A percentile compares a stretch with the other conserved stretches of the same genome.
These are phyloP conservation scores for Pomatostomus ruficeps DNA, from an alignment of 2,113 vertebrate species.

Conservation along the genomic window DNA sequence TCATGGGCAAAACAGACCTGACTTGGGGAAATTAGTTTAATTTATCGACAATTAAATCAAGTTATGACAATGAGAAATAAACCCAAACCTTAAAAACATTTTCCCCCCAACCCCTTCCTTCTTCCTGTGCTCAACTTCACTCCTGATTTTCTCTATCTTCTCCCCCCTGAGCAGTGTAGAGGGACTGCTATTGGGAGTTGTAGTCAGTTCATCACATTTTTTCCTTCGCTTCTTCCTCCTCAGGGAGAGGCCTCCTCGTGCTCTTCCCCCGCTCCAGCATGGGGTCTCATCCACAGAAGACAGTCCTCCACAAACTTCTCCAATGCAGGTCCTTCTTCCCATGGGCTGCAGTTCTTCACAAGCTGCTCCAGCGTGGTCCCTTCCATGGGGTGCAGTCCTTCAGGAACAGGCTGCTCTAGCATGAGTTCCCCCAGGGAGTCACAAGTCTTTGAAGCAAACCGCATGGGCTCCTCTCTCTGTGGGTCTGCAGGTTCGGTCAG, in stretches of 20 bases:
- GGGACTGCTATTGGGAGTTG: background rate
- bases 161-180: background rate
- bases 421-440: background rate
- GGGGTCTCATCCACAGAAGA: background rate
- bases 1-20: background rate
- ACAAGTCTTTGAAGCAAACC: background rate
- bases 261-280: background rate
- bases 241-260: background rate
- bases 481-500: background rate
- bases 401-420: background rate
- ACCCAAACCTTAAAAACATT: background rate
- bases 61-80: background rate
- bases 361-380: background rate
- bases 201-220: background rate
- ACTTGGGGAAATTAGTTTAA: background rate
- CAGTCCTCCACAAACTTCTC: background rate
- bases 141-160: background rate
- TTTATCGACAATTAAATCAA: background rate
- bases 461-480: background rate
- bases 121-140: background rate
- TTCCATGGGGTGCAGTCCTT: background rate
- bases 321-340: background rate
- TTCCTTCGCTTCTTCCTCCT: background rate
- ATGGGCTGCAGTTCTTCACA: background rate
- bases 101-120: background rate